phyloP scores from a whole-genome alignment of 2,797 vertebrate species.

The Momotus momota region DNA sequence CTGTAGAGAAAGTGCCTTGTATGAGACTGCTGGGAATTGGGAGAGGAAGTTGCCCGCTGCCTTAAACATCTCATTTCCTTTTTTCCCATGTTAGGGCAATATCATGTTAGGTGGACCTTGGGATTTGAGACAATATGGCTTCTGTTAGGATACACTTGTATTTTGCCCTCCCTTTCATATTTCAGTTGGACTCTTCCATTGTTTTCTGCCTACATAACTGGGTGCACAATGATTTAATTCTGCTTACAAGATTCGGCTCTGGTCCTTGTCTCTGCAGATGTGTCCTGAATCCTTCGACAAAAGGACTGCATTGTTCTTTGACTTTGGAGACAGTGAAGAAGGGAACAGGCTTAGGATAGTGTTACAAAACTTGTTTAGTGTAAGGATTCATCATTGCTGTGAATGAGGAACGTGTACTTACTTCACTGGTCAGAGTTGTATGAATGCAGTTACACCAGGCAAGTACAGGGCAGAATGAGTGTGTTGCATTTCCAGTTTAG shows the following conservation, averaged over 20 bases:
- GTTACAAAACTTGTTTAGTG: background rate
- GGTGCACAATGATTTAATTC: background rate
- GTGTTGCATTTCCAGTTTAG: constrained; percentile 66
- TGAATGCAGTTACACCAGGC: constrained; percentile 34
- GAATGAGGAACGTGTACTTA: background rate
- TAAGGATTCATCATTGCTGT: background rate
- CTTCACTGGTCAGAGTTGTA: constrained; percentile 43
- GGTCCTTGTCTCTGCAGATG: background rate
- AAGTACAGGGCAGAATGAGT: constrained; percentile 48
- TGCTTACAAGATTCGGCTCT: background rate
- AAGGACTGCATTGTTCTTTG: background rate
- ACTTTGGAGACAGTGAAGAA: background rate
- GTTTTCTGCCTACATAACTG: background rate
- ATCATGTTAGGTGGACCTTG: background rate
- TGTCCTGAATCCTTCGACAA: background rate
- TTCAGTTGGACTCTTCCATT: background rate
- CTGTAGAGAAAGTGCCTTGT: background rate
- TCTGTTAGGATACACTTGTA: background rate
- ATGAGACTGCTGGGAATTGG: background rate
- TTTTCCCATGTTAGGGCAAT: background rate
- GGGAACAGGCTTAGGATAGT: background rate
- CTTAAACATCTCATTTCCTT: background rate
- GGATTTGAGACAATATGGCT: background rate
- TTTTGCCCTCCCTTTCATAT: background rate
- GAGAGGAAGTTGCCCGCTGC: background rate